Evolutionary conservation across 2,797 vertebrate genomes (phyloP).

Genomic region (Poecilia gillii): DNA sequence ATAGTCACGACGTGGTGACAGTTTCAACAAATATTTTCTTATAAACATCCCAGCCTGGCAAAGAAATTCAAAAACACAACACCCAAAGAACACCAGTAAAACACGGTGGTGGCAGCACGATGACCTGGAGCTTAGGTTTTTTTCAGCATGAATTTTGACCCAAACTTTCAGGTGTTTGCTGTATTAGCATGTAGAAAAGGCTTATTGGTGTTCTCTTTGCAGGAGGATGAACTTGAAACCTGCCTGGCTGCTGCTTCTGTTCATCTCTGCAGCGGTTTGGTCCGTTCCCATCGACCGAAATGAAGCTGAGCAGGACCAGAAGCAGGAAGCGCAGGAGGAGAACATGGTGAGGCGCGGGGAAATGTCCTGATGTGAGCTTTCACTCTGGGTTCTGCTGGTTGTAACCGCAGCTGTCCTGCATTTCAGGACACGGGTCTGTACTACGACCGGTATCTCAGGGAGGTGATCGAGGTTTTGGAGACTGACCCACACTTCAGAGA

Average conservation of each 20-base stretch:
- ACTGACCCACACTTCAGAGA: slow-evolving; percentile 92
- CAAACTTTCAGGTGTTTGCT: not conserved
- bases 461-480: slow-evolving; percentile 93
- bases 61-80: no score
- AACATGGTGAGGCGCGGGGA: slow-evolving; percentile 64
- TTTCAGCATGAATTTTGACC: not conserved
- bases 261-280: slow-evolving; percentile 60
- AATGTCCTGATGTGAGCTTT: not conserved
- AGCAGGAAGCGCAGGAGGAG: slow-evolving; percentile 77
- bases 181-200: not conserved
- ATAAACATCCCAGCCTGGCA: no score
- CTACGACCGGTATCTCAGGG: slow-evolving; percentile 91
- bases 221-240: slow-evolving; percentile 71
- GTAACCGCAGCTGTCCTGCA: not conserved
- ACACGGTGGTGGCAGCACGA: not conserved
- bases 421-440: slow-evolving; percentile 90
- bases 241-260: slow-evolving; percentile 70
- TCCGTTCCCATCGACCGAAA: slow-evolving; percentile 80
- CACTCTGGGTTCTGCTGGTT: not conserved
- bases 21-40: no score
- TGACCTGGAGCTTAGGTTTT: not conserved
- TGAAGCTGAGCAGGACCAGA: slow-evolving; percentile 55
- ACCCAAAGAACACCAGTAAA: not conserved
- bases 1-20: no score
- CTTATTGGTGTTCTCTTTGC: not conserved